Evolutionary conservation across 2,888 invertebrate genomes (phyloP).

Genomic region (Leucozona laternaria): DNA sequence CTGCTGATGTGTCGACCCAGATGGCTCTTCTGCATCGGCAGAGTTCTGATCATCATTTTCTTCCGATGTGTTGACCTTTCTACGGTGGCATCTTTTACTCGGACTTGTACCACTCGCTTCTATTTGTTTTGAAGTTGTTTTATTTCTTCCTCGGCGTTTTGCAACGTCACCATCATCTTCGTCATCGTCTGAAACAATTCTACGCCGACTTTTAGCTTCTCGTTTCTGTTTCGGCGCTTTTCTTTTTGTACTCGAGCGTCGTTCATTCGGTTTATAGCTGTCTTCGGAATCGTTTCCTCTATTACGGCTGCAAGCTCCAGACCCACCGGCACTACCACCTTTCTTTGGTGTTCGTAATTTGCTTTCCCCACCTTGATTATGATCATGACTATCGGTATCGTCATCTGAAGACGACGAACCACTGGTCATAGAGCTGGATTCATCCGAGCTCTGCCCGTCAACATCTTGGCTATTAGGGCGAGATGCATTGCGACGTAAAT

Average conservation of each 20-base stretch:
- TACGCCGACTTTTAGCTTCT: slow-evolving; percentile 40
- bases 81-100: slow-evolving; percentile 44
- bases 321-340: slow-evolving; percentile 77
- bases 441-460: slow-evolving; percentile 78
- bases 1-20: slow-evolving; percentile 64
- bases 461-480: slow-evolving; percentile 79
- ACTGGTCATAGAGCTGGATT: slow-evolving; percentile 68
- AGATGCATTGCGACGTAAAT: slow-evolving; percentile 77
- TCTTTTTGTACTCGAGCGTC: slow-evolving; percentile 71
- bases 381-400: slow-evolving; percentile 70
- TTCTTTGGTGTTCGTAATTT: slow-evolving; percentile 66
- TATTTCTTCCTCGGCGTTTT: slow-evolving; percentile 58
- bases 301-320: slow-evolving; percentile 84
- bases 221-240: slow-evolving; percentile 62
- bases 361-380: slow-evolving; percentile 76
- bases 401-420: slow-evolving; percentile 69
- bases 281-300: slow-evolving; percentile 85
- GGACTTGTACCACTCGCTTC: not conserved
- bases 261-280: slow-evolving; percentile 84
- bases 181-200: slow-evolving; percentile 56
- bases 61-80: slow-evolving; percentile 54
- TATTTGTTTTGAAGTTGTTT: slow-evolving; percentile 33
- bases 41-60: slow-evolving; percentile 52
- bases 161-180: slow-evolving; percentile 79
- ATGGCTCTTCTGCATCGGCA: slow-evolving; percentile 46